These are phyloP conservation scores for Trachelus iudaicus DNA, from an alignment of 2,888 invertebrate genomes.

Conservation along the genomic window DNA sequence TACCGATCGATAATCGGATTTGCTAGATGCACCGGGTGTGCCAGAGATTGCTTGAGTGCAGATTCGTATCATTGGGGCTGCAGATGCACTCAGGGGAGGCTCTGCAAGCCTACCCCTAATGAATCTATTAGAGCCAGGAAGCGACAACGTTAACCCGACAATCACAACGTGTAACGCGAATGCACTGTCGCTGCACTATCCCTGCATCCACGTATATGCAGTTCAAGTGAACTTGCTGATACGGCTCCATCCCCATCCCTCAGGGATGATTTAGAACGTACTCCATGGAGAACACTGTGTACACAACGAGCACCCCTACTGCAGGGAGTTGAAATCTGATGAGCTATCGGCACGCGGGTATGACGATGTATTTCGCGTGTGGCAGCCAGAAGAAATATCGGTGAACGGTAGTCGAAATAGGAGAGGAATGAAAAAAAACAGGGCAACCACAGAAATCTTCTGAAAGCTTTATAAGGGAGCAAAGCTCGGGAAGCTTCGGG, in stretches of 20 bases:
- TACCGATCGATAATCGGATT: conserved; percentile 57
- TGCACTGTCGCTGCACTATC: conserved; percentile 26
- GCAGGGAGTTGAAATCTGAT: background rate
- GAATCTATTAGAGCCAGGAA: conserved; percentile 55
- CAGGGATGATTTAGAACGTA: background rate
- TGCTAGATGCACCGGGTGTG: conserved; percentile 34
- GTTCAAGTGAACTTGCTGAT: background rate
- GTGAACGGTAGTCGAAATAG: background rate
- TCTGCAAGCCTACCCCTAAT: conserved; percentile 48
- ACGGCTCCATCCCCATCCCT: background rate
- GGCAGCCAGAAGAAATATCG: too few relatives aligned
- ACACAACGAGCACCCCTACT: background rate
- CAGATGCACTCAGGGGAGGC: conserved; percentile 40
- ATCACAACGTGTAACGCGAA: conserved; percentile 49
- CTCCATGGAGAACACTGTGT: background rate
- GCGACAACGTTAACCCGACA: conserved; percentile 41
- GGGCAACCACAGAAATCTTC: conserved; percentile 19
- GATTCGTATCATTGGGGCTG: conserved; percentile 32
- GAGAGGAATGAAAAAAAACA: background rate
- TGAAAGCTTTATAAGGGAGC: conserved; percentile 30
- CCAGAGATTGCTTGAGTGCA: conserved; percentile 8
- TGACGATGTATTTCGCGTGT: too few relatives aligned
- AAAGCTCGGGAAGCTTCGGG: conserved; percentile 25
- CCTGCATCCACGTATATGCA: background rate
- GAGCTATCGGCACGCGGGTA: background rate